These are phyloP conservation scores for Clanis bilineata DNA, from an alignment of 2,888 invertebrate species.

Conservation along the genomic window DNA sequence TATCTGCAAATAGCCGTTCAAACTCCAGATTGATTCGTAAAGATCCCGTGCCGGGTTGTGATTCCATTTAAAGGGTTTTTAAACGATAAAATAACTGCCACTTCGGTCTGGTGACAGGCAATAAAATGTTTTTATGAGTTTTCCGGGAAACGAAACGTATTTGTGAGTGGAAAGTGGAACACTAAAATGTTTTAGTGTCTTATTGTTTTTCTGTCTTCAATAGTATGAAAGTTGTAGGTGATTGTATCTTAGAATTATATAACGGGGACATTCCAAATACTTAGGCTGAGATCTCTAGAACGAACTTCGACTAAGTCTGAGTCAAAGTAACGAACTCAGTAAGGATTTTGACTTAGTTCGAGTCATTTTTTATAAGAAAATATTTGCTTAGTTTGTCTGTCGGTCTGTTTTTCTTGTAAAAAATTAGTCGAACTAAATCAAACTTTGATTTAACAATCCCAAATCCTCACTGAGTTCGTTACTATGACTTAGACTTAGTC, in stretches of 20 bases:
- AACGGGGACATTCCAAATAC: neutral
- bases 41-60: neutral
- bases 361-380: too few relatives aligned
- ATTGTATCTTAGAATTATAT: neutral
- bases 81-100: slow-evolving; percentile 13
- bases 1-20: neutral
- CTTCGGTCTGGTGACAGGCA: slow-evolving; percentile 10
- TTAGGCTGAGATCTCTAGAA: neutral
- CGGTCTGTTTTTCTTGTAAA: too few relatives aligned
- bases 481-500: too few relatives aligned
- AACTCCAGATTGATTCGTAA: neutral
- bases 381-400: too few relatives aligned
- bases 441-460: too few relatives aligned
- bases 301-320: neutral
- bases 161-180: slow-evolving; percentile 1
- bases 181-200: neutral
- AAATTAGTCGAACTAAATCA: too few relatives aligned
- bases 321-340: too few relatives aligned
- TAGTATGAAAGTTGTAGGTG: neutral
- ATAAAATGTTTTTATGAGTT: slow-evolving; percentile 9
- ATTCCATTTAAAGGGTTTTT: slow-evolving; percentile 7
- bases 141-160: neutral
- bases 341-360: too few relatives aligned
- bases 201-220: slow-evolving; percentile 6
- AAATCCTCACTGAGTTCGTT: too few relatives aligned